Evolutionary conservation across 2,888 invertebrate genomes (phyloP).

Genomic region (Pristionchus maxplancki): DNA sequence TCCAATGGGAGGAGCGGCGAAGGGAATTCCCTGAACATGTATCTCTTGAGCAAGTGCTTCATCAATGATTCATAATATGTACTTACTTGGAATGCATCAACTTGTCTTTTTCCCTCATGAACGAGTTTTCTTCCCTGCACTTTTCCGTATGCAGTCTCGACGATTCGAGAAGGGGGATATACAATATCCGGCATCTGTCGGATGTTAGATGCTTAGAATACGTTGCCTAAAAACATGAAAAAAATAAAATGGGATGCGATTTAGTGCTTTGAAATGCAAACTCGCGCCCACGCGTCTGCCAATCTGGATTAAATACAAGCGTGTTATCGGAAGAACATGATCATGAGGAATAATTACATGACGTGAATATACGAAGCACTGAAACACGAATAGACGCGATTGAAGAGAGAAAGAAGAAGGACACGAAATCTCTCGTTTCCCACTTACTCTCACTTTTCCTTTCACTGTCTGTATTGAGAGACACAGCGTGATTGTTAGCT

Average conservation of each 20-base stretch:
- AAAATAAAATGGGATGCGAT: no score
- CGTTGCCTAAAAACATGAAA: no score
- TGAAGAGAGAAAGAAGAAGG: neutral
- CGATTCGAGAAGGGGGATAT: constrained; percentile 43
- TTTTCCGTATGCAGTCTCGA: constrained; percentile 36
- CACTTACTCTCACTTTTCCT: neutral
- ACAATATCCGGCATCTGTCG: neutral
- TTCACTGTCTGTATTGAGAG: no score
- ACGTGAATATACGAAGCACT: neutral
- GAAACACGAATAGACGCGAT: neutral
- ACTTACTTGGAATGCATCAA: constrained; percentile 35
- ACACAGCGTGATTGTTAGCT: no score
- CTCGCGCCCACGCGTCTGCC: no score
- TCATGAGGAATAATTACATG: no score
- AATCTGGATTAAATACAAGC: no score
- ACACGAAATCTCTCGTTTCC: neutral
- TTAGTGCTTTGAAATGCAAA: no score
- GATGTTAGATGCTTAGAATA: neutral
- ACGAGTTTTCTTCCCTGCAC: constrained; percentile 4
- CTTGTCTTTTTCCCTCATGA: neutral
- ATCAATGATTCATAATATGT: no score
- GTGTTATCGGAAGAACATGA: no score
- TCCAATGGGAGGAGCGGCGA: constrained; percentile 15
- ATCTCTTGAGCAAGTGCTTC: neutral
- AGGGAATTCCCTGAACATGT: neutral